Conservation (phyloP, 2,113 vertebrate genomes). For the Ptilonorhynchus violaceus region DNA sequence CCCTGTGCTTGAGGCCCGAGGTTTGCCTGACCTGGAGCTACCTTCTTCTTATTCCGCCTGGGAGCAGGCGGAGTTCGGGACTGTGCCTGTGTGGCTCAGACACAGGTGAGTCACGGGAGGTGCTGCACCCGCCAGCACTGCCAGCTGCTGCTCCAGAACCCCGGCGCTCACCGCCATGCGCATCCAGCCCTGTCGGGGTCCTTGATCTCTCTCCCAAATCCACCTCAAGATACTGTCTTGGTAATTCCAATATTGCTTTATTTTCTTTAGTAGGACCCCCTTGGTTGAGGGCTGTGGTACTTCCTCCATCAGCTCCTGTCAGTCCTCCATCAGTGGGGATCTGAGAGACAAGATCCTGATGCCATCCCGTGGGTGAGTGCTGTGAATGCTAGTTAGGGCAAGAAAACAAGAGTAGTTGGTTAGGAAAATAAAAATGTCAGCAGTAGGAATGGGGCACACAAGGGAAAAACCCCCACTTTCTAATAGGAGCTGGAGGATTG, state of each 20-base stretch:
- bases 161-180: background rate
- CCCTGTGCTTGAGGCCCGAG: background rate
- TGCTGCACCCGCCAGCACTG: background rate
- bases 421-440: background rate
- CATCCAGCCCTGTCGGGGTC: background rate
- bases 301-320: background rate
- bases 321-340: background rate
- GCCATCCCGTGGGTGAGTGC: conserved; percentile 65
- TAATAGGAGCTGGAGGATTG: background rate
- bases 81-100: background rate
- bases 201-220: background rate
- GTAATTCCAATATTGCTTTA: background rate
- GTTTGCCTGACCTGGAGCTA: conserved; percentile 10
- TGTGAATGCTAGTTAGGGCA: background rate
- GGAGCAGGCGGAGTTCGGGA: background rate
- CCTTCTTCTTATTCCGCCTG: background rate
- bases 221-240: background rate
- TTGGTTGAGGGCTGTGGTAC: background rate
- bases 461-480: background rate
- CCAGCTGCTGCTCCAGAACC: background rate
- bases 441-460: background rate
- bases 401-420: background rate
- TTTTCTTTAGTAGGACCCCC: background rate
- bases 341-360: conserved; percentile 26
- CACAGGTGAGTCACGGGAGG: background rate